Evolutionary conservation across 2,888 invertebrate genomes (phyloP).

Genomic region (Syritta pipiens): DNA sequence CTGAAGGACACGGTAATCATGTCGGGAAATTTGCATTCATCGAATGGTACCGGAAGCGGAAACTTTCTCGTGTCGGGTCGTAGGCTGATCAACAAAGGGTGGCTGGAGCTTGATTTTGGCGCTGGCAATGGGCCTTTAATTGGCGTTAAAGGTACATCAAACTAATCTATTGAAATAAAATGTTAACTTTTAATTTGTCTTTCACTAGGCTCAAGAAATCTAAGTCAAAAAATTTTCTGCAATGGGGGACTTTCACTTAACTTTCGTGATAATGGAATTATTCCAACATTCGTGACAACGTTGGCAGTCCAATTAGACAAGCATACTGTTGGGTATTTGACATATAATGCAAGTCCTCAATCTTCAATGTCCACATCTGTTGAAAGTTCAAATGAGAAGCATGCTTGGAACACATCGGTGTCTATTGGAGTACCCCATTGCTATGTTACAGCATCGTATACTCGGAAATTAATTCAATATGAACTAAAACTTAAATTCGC

Average conservation of each 20-base stretch:
- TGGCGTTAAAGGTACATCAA: slow-evolving; percentile 83
- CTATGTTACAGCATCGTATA: slow-evolving; percentile 87
- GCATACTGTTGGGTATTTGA: slow-evolving; percentile 92
- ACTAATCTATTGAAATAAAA: background rate
- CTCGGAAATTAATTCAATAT: slow-evolving; percentile 88
- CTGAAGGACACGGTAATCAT: slow-evolving; percentile 90
- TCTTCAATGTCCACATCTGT: slow-evolving; percentile 91
- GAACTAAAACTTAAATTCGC: slow-evolving; percentile 88
- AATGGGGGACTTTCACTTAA: slow-evolving; percentile 89
- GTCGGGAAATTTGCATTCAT: slow-evolving; percentile 89
- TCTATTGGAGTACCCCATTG: slow-evolving; percentile 92
- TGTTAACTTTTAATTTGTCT: background rate
- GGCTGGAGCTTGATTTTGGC: slow-evolving; percentile 92
- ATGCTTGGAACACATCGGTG: slow-evolving; percentile 85
- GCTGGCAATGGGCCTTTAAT: slow-evolving; percentile 91
- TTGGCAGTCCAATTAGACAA: slow-evolving; percentile 92
- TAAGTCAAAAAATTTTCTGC: slow-evolving; percentile 87
- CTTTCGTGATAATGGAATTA: slow-evolving; percentile 87
- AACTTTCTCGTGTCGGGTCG: slow-evolving; percentile 88
- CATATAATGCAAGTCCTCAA: slow-evolving; percentile 86
- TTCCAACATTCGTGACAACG: slow-evolving; percentile 88
- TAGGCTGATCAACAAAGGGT: slow-evolving; percentile 89
- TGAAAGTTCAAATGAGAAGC: slow-evolving; percentile 87
- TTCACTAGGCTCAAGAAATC: slow-evolving; percentile 82
- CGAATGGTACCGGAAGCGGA: slow-evolving; percentile 89